Conservation (phyloP, 2,888 invertebrate species). For the Gerosis bhagava region DNA sequence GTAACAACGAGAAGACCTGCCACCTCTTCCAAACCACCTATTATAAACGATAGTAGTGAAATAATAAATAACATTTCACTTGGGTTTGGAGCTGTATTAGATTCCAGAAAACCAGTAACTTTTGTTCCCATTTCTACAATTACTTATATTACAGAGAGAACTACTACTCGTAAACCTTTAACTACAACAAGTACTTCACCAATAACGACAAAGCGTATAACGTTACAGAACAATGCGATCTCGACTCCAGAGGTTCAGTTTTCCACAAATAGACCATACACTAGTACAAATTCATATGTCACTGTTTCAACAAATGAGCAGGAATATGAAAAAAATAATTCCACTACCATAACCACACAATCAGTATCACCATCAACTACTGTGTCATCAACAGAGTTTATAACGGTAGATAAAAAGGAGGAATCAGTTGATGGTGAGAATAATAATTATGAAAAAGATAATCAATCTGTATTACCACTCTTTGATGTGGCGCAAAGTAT, state of each 20-base stretch:
- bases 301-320: slow-evolving; percentile 39
- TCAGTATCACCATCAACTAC: slow-evolving; percentile 69
- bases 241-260: slow-evolving; percentile 19
- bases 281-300: slow-evolving; percentile 22
- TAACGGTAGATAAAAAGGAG: slow-evolving; percentile 34
- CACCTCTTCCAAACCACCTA: slow-evolving; percentile 1
- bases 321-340: slow-evolving; percentile 53
- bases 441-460: slow-evolving; percentile 37
- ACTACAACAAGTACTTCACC: slow-evolving; percentile 36
- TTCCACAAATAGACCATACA: slow-evolving; percentile 28
- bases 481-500: slow-evolving; percentile 76
- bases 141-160: slow-evolving; percentile 51
- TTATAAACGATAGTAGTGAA: slow-evolving; percentile 18
- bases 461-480: slow-evolving; percentile 49
- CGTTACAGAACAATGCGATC: no score
- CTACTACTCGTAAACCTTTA: slow-evolving; percentile 43
- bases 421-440: slow-evolving; percentile 31
- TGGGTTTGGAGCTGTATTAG: slow-evolving; percentile 20
- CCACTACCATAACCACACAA: slow-evolving; percentile 69
- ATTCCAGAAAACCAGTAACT: slow-evolving; percentile 45
- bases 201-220: no score
- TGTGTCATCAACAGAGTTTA: slow-evolving; percentile 57
- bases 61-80: slow-evolving; percentile 8
- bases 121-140: slow-evolving; percentile 59
- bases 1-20: slow-evolving; percentile 13